Evolutionary conservation across 2,797 vertebrate species (phyloP), one percentile per base, ranked within the genome.

Genomic region (Sebastes hubbsi): DNA sequence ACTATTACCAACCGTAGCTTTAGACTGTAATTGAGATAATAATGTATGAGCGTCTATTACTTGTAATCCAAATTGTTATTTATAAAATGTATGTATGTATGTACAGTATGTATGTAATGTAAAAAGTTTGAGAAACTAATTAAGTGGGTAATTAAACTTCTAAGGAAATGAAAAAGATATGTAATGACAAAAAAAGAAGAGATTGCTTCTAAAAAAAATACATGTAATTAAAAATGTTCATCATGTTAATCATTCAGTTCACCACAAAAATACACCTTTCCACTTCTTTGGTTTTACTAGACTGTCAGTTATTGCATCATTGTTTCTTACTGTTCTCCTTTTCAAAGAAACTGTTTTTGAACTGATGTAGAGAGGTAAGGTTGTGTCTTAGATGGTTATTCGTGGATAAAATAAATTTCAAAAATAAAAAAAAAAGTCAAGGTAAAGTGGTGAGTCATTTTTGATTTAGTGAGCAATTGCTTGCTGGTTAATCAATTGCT

Each of bases 1-100:
- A 36, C 34, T 12, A 49, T 20, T 49, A 49, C 18, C 8, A 49
- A 1, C 16, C 16, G 7, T 49, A 49, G 46, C 2, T 8, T 49
- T 60, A 77, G 75, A 76, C 3, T 14, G 18, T 77, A 38, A 71
- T 24, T 74, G 59, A 80, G n/a, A 52, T 58, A 71, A 65, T 64
- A 10, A 75, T 65, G 34, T 46, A 30, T 16, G 4, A 42, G 2
- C 55, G 22, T 54, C 66, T 61, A 24, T 54, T 34, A 38, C 22
- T 64, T 24, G 13, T 5, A 2, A 42, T 36, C 20, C 2, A 27
- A 24, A 30, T 32, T 6, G 34, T 54, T 18, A 71, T 66, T 66
- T 60, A 64, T 42, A 29, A 52, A 75, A 25, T 11, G 14, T 42
- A 14, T 42, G 38, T 36, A 36, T 36, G 34, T 38, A 6, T 38